Conservation (phyloP, 1,140 invertebrate genomes). For the Maconellicoccus hirsutus region DNA sequence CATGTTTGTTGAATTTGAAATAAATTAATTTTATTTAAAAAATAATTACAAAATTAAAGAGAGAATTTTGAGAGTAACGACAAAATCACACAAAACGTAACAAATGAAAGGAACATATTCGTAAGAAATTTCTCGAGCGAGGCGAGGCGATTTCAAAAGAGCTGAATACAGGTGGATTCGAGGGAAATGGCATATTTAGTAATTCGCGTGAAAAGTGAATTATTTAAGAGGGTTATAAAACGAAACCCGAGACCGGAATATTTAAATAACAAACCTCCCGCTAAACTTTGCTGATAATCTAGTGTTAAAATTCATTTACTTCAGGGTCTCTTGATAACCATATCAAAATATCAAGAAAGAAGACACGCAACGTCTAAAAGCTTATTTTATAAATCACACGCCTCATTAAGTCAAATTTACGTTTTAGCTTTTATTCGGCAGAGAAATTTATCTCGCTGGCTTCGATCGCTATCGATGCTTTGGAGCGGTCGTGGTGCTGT, state of each 20-base stretch:
- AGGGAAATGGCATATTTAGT: neutral
- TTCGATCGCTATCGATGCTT: neutral
- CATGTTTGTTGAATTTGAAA: no score
- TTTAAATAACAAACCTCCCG: constrained; percentile 8
- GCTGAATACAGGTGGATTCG: neutral
- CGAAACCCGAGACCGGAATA: constrained; percentile 6
- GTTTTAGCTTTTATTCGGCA: neutral
- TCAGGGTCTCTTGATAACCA: neutral
- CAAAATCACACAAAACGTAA: no score
- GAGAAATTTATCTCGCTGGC: neutral
- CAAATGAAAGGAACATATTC: no score
- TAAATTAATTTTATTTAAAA: no score
- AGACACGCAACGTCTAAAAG: constrained; percentile 2
- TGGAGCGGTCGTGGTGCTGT: neutral
- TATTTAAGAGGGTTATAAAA: constrained; percentile 9
- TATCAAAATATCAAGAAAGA: constrained; percentile 6
- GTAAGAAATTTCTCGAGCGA: no score
- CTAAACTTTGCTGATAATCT: constrained; percentile 5
- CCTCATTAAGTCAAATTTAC: constrained; percentile 9
- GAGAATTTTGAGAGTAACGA: no score
- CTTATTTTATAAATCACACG: neutral
- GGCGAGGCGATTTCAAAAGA: no score
- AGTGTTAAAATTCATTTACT: constrained; percentile 9
- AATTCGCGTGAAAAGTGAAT: neutral
- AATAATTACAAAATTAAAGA: no score